Evolutionary conservation across 1,140 invertebrate species (phyloP).

Genomic region (Euwallacea fornicatus): DNA sequence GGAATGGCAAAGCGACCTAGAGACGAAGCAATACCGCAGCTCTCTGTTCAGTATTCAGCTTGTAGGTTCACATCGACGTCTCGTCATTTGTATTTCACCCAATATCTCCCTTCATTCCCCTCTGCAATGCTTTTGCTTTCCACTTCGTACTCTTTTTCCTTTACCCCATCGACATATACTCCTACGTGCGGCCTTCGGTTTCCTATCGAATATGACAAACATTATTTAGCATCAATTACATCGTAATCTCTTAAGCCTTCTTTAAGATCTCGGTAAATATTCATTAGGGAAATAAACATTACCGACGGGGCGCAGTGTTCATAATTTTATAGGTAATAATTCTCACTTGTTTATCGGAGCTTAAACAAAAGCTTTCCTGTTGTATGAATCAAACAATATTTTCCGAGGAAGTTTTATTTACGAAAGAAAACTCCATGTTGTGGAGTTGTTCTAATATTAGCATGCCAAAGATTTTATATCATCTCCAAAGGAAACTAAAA

Average conservation of each 20-base stretch:
- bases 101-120: conserved; percentile 43
- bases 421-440: too few species aligned
- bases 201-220: background rate
- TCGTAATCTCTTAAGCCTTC: background rate
- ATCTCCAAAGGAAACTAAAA: too few species aligned
- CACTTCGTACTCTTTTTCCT: conserved; percentile 34
- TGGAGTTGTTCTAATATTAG: too few species aligned
- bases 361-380: too few species aligned
- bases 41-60: conserved; percentile 45
- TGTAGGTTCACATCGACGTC: conserved; percentile 44
- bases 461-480: too few species aligned
- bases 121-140: conserved; percentile 38
- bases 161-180: conserved; percentile 39
- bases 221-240: background rate
- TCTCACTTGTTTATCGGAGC: too few species aligned
- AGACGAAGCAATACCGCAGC: conserved; percentile 41
- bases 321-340: too few species aligned
- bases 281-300: too few species aligned
- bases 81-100: conserved; percentile 48
- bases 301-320: too few species aligned
- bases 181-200: conserved; percentile 38
- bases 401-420: too few species aligned
- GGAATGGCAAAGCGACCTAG: conserved; percentile 38
- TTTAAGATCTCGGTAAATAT: too few species aligned
- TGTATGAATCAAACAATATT: too few species aligned